Evolutionary conservation across 2,797 vertebrate genomes (phyloP).

Genomic region (Anableps anableps): DNA sequence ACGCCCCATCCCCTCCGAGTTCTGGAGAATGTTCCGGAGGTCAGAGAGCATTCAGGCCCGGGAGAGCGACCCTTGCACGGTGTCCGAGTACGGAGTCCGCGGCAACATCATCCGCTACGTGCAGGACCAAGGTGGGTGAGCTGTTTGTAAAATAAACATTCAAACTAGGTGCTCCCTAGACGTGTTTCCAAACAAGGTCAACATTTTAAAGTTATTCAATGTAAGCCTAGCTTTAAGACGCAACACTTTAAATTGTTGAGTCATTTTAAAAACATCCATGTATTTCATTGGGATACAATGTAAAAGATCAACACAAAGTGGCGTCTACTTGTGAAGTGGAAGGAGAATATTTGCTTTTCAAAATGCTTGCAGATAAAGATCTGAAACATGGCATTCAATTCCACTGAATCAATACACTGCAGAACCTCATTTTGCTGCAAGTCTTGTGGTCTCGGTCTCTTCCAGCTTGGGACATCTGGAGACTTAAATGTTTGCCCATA

Average conservation of each 20-base stretch:
- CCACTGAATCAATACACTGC: not conserved
- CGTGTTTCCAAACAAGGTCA: not conserved
- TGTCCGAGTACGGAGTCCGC: constrained; percentile 88
- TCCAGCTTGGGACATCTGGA: not conserved
- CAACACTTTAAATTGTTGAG: not conserved
- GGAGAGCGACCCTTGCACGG: constrained; percentile 78
- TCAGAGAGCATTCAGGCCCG: constrained; percentile 28
- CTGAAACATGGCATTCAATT: too few species aligned
- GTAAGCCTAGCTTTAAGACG: not conserved
- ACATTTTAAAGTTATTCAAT: not conserved
- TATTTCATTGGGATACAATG: not conserved
- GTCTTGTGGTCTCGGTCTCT: not conserved
- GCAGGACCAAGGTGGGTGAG: constrained; percentile 84
- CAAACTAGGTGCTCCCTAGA: not conserved
- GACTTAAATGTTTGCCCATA: not conserved
- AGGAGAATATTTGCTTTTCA: too few species aligned
- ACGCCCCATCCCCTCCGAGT: constrained; percentile 79
- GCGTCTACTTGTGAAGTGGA: not conserved
- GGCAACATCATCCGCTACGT: constrained; percentile 92
- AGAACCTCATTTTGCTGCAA: too few species aligned
- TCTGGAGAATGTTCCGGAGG: constrained; percentile 89
- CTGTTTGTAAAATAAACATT: not conserved
- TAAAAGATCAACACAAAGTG: not conserved
- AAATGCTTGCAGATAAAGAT: too few species aligned
- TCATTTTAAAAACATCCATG: not conserved